A percentile compares a stretch with the other conserved stretches of the same genome.
Conservation (phyloP, 1,140 invertebrate species). For the Drosophila bocqueti region DNA sequence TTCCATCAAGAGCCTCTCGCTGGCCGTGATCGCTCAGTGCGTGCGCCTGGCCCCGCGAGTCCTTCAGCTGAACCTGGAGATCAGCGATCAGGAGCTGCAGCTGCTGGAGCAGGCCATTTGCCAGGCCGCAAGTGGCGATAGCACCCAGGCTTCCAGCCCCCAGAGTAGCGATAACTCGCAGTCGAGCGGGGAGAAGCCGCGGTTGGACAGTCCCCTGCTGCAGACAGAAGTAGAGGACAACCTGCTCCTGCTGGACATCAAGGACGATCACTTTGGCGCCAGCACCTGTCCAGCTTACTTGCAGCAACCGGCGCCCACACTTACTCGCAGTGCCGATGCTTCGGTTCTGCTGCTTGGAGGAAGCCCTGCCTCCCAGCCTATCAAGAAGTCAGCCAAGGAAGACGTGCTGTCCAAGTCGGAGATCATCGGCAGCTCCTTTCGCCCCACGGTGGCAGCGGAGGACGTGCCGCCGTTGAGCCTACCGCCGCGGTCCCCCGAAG, state of each 20-base stretch:
- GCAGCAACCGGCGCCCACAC: constrained; percentile 41
- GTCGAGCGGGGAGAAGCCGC: constrained; percentile 36
- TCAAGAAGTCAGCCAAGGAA: constrained; percentile 6
- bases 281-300: constrained; percentile 69
- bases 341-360: constrained; percentile 48
- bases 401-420: constrained; percentile 70
- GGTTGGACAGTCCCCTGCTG: constrained; percentile 21
- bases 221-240: constrained; percentile 12
- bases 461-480: constrained; percentile 63
- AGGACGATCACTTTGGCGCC: constrained; percentile 84
- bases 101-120: constrained; percentile 28
- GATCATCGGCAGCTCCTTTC: constrained; percentile 63
- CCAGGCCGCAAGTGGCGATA: constrained; percentile 34
- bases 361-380: constrained; percentile 4
- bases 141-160: constrained; percentile 68
- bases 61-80: constrained; percentile 87
- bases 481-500: constrained; percentile 75
- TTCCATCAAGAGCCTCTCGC: constrained; percentile 92
- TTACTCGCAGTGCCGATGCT: constrained; percentile 77
- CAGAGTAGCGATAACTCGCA: constrained; percentile 64
- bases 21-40: constrained; percentile 89
- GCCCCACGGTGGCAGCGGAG: constrained; percentile 58
- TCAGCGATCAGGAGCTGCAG: constrained; percentile 67
- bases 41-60: constrained; percentile 89
- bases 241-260: constrained; percentile 74